Conservation (phyloP, 2,888 invertebrate species). For the Monopis laevigella region DNA sequence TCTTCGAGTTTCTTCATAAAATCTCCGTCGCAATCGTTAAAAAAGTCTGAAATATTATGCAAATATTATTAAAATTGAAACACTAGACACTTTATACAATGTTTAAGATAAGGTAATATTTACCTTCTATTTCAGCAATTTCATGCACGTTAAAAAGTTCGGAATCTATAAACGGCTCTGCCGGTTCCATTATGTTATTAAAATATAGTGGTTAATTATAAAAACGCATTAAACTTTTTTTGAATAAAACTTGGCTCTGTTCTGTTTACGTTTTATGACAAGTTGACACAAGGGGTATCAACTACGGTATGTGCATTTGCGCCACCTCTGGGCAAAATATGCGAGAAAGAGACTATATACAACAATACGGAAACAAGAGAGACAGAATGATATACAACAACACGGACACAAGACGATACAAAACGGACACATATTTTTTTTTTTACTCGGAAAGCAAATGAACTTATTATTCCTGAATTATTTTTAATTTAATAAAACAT, state of each 20-base stretch:
- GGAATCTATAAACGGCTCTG: slow-evolving; percentile 46
- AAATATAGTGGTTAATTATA: not conserved
- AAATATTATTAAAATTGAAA: not conserved
- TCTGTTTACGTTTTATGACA: slow-evolving; percentile 47
- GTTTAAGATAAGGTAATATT: slow-evolving; percentile 22
- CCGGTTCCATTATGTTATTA: slow-evolving; percentile 37
- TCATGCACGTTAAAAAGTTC: slow-evolving; percentile 74
- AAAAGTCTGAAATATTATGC: slow-evolving; percentile 57
- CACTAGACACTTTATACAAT: slow-evolving; percentile 1
- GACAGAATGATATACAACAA: too few relatives aligned
- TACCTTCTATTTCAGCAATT: slow-evolving; percentile 76
- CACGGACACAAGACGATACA: too few relatives aligned
- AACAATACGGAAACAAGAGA: too few relatives aligned
- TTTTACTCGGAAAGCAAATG: too few relatives aligned
- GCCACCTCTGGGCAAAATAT: too few relatives aligned
- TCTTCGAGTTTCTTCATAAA: slow-evolving; percentile 65
- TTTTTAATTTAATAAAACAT: too few relatives aligned
- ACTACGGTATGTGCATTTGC: too few relatives aligned
- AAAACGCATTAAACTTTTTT: slow-evolving; percentile 10
- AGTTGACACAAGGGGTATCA: slow-evolving; percentile 18
- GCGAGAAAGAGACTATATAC: too few relatives aligned
- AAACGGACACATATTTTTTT: too few relatives aligned
- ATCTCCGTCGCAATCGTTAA: slow-evolving; percentile 74
- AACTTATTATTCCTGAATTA: too few relatives aligned
- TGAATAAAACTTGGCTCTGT: not conserved